Evolutionary conservation across 1,140 invertebrate genomes (phyloP).

Genomic region (Scaptomyza pallida): DNA sequence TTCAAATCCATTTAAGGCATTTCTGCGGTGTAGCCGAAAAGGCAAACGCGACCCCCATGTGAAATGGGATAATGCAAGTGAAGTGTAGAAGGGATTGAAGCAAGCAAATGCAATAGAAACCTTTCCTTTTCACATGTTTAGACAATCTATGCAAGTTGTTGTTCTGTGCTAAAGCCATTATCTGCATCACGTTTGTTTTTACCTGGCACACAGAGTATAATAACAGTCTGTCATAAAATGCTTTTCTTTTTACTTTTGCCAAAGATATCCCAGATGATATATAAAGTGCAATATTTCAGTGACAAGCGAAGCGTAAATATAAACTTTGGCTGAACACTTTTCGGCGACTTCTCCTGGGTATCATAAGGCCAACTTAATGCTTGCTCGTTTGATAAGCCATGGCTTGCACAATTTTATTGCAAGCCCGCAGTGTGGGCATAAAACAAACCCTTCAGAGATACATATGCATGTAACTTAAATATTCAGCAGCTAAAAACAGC

Average conservation of each 20-base stretch:
- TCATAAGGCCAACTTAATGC: conserved; percentile 53
- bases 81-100: neutral
- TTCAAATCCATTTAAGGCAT: conserved; percentile 52
- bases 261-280: conserved; percentile 57
- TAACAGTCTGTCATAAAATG: neutral
- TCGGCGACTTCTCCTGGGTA: conserved; percentile 34
- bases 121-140: neutral
- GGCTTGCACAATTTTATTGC: conserved; percentile 55
- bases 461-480: conserved; percentile 62
- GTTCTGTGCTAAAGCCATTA: too few species aligned
- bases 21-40: conserved; percentile 50
- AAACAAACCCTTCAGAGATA: conserved; percentile 34
- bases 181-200: too few species aligned
- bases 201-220: neutral
- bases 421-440: conserved; percentile 14
- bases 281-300: conserved; percentile 74
- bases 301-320: conserved; percentile 57
- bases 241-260: neutral
- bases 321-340: conserved; percentile 48
- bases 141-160: too few species aligned
- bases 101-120: neutral
- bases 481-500: conserved; percentile 50
- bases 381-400: conserved; percentile 64
- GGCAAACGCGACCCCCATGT: conserved; percentile 60
- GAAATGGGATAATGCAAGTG: conserved; percentile 43